Base-by-base conservation (phyloP, 2,797 vertebrate genomes). In the Adelosebastes latens region DNA sequence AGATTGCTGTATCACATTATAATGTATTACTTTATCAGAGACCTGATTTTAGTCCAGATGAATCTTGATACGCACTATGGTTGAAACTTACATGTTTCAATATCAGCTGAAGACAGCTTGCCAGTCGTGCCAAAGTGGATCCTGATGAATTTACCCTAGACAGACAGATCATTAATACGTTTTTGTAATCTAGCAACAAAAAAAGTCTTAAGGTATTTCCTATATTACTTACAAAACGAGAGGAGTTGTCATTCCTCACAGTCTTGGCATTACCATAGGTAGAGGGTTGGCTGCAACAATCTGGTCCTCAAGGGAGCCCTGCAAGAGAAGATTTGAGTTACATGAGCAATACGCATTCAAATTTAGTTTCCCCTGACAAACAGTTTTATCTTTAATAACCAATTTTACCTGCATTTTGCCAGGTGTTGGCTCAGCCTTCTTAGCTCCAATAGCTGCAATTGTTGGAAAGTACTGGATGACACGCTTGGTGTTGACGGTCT, bases 171-270 rank as follows among this genome's bases (percentile, higher is more conserved):
- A n/a, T n/a, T n/a, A n/a, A n/a, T n/a, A n/a, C n/a, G n/a, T n/a
- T n/a, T n/a, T n/a, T n/a, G n/a, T n/a, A n/a, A n/a, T n/a, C n/a
- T n/a, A n/a, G n/a, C n/a, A n/a, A n/a, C n/a, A n/a, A n/a, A n/a
- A n/a, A n/a, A n/a, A n/a, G n/a, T n/a, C n/a, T n/a, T n/a, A n/a
- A n/a, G n/a, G n/a, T n/a, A n/a, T n/a, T n/a, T n/a, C n/a, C n/a
- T n/a, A n/a, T n/a, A n/a, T n/a, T n/a, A n/a, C 90, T 89, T 76
- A 92, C 90, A 75, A 92, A 92, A 27, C 87, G 96, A 12, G 97
- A 97, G 6, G 97, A 97, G 89, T 97, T 97, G 94, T 97, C 97
- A 0, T 97, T 97, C 87, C 97, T 97, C 92, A 97, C 96, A 0
- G 97, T 97, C 90, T 97, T 97, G 88, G 96, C 97, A 0, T 97